Percentiles rank a stretch among this genome's conserved stretches.
Conservation (phyloP, 2,113 vertebrate species). For the Haplochromis vanheusdeni region DNA sequence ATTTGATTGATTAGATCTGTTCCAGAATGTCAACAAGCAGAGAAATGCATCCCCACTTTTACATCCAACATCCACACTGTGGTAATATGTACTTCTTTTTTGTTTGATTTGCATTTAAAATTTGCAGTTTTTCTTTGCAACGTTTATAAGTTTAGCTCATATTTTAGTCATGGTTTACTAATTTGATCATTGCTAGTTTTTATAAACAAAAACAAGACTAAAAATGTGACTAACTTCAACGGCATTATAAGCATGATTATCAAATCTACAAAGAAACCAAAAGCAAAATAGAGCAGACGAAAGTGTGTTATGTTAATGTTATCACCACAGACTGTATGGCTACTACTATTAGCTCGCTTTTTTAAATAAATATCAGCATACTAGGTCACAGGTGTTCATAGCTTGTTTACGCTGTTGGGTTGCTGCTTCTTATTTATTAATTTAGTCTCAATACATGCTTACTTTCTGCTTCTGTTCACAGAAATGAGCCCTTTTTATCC, state of each 20-base stretch:
- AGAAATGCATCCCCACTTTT: neutral
- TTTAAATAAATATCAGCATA: neutral
- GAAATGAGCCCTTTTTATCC: neutral
- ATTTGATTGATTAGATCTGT: neutral
- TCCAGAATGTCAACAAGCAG: neutral
- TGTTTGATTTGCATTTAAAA: neutral
- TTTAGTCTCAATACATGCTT: neutral
- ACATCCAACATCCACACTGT: neutral
- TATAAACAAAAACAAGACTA: neutral
- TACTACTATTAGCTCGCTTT: neutral
- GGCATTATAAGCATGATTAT: neutral
- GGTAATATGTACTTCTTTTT: neutral
- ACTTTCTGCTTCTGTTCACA: neutral
- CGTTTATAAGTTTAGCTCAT: fast-evolving
- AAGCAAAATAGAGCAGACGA: neutral
- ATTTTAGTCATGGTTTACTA: neutral
- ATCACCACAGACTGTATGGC: neutral
- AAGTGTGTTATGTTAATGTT: neutral
- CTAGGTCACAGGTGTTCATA: neutral
- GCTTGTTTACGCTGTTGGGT: neutral
- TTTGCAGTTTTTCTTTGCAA: neutral
- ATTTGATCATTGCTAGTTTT: neutral
- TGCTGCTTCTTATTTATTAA: neutral
- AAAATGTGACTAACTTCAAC: neutral
- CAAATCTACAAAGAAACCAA: neutral